Conservation (phyloP, 2,113 vertebrate species). For the Arenaria interpres region DNA sequence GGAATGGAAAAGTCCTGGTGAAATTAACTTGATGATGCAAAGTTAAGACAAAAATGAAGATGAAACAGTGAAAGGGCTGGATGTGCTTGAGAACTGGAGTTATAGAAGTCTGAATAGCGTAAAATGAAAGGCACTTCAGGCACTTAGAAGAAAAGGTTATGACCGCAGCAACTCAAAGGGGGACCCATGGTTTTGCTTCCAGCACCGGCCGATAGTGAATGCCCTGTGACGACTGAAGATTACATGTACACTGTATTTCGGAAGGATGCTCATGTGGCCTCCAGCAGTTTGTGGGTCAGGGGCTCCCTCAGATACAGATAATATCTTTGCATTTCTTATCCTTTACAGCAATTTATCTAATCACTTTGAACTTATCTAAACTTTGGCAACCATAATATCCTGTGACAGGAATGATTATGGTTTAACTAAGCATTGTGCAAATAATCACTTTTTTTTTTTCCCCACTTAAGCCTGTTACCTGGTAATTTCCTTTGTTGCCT, state of each 20-base stretch:
- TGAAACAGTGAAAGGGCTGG: not conserved
- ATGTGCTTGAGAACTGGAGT: not conserved
- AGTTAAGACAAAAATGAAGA: not conserved
- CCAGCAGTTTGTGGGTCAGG: not conserved
- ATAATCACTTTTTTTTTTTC: not conserved
- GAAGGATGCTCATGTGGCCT: not conserved
- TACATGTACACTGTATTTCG: fast-evolving
- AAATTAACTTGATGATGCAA: not conserved
- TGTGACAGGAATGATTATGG: not conserved
- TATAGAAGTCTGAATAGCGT: not conserved
- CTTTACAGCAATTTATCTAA: not conserved
- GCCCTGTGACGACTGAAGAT: not conserved
- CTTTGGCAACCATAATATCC: not conserved
- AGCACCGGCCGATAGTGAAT: fast-evolving
- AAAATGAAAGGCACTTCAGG: not conserved
- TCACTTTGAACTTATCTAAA: not conserved
- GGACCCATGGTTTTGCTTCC: not conserved
- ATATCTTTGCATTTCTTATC: not conserved
- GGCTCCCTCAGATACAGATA: not conserved
- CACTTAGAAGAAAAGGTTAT: not conserved
- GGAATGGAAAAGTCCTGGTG: not conserved
- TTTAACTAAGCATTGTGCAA: not conserved
- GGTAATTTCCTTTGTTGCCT: not conserved
- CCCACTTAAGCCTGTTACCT: not conserved
- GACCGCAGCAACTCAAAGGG: not conserved